Base-by-base conservation (phyloP, 2,888 invertebrate species). In the Ormyrus labotus region DNA sequence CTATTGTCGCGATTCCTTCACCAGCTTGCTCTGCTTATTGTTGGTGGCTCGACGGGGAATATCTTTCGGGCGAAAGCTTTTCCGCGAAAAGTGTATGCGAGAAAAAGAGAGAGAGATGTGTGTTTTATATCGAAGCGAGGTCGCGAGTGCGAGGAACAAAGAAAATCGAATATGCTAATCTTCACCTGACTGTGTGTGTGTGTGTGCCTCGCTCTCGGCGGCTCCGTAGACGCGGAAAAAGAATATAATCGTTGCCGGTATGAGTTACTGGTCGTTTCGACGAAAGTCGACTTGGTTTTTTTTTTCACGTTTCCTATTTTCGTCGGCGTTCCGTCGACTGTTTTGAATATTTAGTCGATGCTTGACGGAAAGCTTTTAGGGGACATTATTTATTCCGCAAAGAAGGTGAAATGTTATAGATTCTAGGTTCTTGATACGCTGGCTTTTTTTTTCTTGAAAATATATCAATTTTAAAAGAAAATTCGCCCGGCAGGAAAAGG, bases 131-230 rank as follows among this genome's bases (percentile, higher is more conserved):
- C 47, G 19, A n/a, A 51, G 68, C 60, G 11, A 10, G 11, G 10
- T 9, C 9, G 64, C 61, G 5, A 11, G 57, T 19, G 8, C 8
- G 9, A 6, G 47, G 60, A 19, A 53, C 61, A 10, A 34, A 63
- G 78, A 63, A 78, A 72, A 79, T 73, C 79, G 79, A 79, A 79
- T 79, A 79, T 79, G 79, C 73, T 74, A 74, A 79, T 63, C 58
- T 13, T 57, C 53, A 5, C 53, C 72, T 10, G 53, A 61, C 5
- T 19, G 19, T 19, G 7, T 47, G 10, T 50, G 19, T n/a, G 63
- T 3, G 9, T n/a, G 6, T 48, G 69, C 34, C 34, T 34, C 58
- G n/a, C n/a, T 10, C 60, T 60, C 45, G 9, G 45, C 10, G 65
- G 51, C 34, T 4, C 34, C 4, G 0, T 34, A 34, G 34, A 34